phyloP scores from a whole-genome alignment of 2,888 invertebrate genomes.

The Catocala nupta region DNA sequence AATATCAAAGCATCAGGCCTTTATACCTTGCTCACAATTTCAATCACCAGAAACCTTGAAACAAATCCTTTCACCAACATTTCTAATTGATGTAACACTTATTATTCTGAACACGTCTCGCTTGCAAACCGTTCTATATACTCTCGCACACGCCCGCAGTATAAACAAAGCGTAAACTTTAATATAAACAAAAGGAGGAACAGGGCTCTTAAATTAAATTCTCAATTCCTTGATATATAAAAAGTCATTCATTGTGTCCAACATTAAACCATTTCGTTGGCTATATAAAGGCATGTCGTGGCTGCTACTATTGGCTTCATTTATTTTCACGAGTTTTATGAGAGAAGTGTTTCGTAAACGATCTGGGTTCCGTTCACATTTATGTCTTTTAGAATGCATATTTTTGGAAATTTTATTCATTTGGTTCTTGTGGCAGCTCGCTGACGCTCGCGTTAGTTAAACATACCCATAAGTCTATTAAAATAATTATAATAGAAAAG shows the following conservation, averaged over 20 bases:
- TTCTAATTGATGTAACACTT: slow-evolving; percentile 42
- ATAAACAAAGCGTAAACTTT: slow-evolving; percentile 49
- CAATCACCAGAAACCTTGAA: slow-evolving; percentile 7
- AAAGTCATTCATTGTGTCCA: slow-evolving; percentile 57
- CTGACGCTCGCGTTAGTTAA: too few species aligned
- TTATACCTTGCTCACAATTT: not conserved
- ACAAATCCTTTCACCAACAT: slow-evolving; percentile 28
- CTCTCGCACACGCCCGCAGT: slow-evolving; percentile 17
- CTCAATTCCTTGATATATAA: slow-evolving; percentile 54
- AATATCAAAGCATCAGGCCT: not conserved
- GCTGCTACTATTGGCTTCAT: slow-evolving; percentile 61
- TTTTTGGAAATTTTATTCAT: slow-evolving; percentile 39
- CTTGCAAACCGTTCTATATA: slow-evolving; percentile 26
- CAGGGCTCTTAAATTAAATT: slow-evolving; percentile 46
- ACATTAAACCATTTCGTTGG: slow-evolving; percentile 53
- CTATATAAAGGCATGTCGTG: slow-evolving; percentile 55
- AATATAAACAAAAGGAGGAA: slow-evolving; percentile 38
- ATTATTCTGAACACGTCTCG: slow-evolving; percentile 47
- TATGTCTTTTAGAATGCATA: slow-evolving; percentile 23
- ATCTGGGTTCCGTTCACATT: slow-evolving; percentile 40
- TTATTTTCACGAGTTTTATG: slow-evolving; percentile 62
- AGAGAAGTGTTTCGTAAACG: slow-evolving; percentile 39
- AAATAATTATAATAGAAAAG: too few species aligned
- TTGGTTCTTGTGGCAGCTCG: slow-evolving; percentile 1
- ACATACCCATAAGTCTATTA: too few species aligned